Percentiles rank a stretch among this genome's conserved stretches.
These are phyloP conservation scores for Ceriagrion tenellum DNA, from an alignment of 2,888 invertebrate genomes.

Conservation along the genomic window DNA sequence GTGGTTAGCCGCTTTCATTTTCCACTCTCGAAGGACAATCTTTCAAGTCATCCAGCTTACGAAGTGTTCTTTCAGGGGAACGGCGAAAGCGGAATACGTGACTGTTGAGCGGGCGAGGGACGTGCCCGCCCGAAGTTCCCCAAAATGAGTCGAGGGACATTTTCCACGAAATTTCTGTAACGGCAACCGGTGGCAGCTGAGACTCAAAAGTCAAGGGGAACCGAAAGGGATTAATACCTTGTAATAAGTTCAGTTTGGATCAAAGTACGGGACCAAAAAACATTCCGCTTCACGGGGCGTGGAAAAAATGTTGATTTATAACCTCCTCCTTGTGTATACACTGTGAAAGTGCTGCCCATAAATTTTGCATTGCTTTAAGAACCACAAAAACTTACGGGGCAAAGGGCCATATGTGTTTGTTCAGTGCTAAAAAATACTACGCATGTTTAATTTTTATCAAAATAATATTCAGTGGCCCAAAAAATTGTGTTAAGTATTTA, in stretches of 20 bases:
- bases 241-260: conserved; percentile 51
- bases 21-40: conserved; percentile 60
- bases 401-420: neutral
- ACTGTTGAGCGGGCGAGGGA: conserved; percentile 54
- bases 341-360: neutral
- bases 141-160: conserved; percentile 43
- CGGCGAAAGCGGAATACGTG: conserved; percentile 57
- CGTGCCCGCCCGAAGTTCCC: conserved; percentile 11
- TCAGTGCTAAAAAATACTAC: too few species aligned
- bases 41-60: conserved; percentile 65
- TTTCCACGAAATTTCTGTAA: conserved; percentile 45
- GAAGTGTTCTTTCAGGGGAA: conserved; percentile 43
- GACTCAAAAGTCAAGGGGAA: neutral
- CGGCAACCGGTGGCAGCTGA: conserved; percentile 2
- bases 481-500: too few species aligned
- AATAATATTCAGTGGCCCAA: too few species aligned
- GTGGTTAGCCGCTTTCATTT: conserved; percentile 57
- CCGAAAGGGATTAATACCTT: conserved; percentile 53
- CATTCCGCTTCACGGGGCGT: neutral
- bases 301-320: conserved; percentile 11
- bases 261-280: conserved; percentile 29
- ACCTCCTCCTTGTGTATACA: neutral
- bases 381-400: neutral
- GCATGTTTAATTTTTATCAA: too few species aligned
- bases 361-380: neutral